Conservation (phyloP, 2,888 invertebrate species). For the Pocota personata region DNA sequence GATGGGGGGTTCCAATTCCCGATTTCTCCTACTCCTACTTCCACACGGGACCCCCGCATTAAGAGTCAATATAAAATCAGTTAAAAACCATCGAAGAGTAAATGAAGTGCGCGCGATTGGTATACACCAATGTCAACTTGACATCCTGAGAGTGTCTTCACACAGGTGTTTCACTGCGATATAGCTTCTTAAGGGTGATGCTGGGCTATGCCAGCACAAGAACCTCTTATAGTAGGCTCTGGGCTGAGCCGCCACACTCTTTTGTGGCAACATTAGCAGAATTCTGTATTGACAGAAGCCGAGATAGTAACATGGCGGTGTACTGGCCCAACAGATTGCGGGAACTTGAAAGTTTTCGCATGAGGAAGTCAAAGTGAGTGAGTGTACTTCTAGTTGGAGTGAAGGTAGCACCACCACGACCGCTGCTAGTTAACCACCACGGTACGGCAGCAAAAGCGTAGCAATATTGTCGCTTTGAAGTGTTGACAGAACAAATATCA, state of each 20-base stretch:
- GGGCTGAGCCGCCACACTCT: conserved; percentile 16
- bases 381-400: conserved; percentile 9
- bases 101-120: conserved; percentile 72
- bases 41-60: conserved; percentile 5
- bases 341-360: conserved; percentile 67
- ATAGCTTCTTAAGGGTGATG: conserved; percentile 27
- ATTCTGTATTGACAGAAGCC: conserved; percentile 50
- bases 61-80: conserved; percentile 70
- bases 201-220: conserved; percentile 1
- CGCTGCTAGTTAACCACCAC: neutral
- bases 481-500: conserved; percentile 70
- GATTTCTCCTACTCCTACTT: conserved; percentile 3
- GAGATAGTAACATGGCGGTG: conserved; percentile 48
- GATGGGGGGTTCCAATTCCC: neutral
- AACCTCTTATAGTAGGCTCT: conserved; percentile 35
- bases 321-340: conserved; percentile 43
- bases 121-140: conserved; percentile 63
- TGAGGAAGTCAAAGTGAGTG: conserved; percentile 47
- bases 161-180: conserved; percentile 58
- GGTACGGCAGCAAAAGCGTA: conserved; percentile 1
- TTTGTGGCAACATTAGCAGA: conserved; percentile 57
- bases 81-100: conserved; percentile 71
- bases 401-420: neutral
- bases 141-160: conserved; percentile 58
- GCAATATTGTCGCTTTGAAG: conserved; percentile 55